phyloP scores from a whole-genome alignment of 2,113 vertebrate genomes.

The Sigmodon hispidus region DNA sequence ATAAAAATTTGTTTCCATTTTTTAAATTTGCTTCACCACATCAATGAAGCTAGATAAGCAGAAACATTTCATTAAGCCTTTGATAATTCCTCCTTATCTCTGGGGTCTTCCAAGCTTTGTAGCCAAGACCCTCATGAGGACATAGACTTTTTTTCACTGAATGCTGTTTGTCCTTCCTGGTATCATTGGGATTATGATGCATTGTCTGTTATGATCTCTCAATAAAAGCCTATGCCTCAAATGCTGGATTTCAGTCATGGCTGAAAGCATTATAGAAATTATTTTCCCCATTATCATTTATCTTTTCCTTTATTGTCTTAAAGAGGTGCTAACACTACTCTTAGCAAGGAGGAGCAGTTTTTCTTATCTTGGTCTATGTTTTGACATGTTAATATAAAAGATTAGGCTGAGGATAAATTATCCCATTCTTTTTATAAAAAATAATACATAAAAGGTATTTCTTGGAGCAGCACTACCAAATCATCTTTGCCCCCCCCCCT shows the following conservation, averaged over 20 bases:
- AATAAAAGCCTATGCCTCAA: conserved; percentile 78
- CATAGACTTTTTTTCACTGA: conserved; percentile 64
- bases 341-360: conserved; percentile 78
- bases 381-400: conserved; percentile 79
- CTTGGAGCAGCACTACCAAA: conserved; percentile 60
- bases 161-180: conserved; percentile 64
- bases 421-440: conserved; percentile 76
- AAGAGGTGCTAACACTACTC: conserved; percentile 81
- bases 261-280: conserved; percentile 82
- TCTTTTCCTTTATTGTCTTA: conserved; percentile 80
- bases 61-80: background rate
- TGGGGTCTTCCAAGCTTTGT: conserved; percentile 8
- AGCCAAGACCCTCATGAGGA: conserved; percentile 63
- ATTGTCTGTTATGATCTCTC: conserved; percentile 78
- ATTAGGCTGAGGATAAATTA: conserved; percentile 83
- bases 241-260: conserved; percentile 69
- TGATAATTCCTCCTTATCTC: background rate
- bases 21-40: background rate
- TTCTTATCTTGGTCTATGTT: conserved; percentile 78
- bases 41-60: background rate
- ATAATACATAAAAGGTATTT: conserved; percentile 81
- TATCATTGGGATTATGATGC: conserved; percentile 78
- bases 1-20: background rate
- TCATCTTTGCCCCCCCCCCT: conserved; percentile 59
- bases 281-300: conserved; percentile 83